Evolutionary conservation across 2,888 invertebrate genomes (phyloP).

Genomic region (Chalcosyrphus nemorum): DNA sequence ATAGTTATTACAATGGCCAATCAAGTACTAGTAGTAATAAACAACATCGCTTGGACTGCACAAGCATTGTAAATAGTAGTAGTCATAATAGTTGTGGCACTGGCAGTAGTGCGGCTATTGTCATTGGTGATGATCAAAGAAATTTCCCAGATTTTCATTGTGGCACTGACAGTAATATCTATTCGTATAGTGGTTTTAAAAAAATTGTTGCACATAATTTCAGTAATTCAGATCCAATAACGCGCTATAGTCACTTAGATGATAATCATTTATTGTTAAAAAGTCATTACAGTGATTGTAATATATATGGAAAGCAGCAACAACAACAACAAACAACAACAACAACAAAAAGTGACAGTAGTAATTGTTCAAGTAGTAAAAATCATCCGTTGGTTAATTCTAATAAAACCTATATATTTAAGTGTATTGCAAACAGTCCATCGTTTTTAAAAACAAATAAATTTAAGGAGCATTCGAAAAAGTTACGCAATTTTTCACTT

Average conservation of each 20-base stretch:
- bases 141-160: slow-evolving; percentile 73
- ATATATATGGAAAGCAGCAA: slow-evolving; percentile 78
- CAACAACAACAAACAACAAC: too few species aligned
- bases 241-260: slow-evolving; percentile 75
- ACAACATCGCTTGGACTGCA: slow-evolving; percentile 70
- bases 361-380: slow-evolving; percentile 72
- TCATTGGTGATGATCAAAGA: slow-evolving; percentile 71
- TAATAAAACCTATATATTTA: slow-evolving; percentile 81
- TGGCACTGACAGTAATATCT: slow-evolving; percentile 61
- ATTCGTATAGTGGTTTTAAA: slow-evolving; percentile 70
- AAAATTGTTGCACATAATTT: slow-evolving; percentile 77
- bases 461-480: slow-evolving; percentile 81
- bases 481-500: slow-evolving; percentile 80
- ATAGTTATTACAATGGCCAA: slow-evolving; percentile 74
- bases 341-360: slow-evolving; percentile 75
- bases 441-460: slow-evolving; percentile 81
- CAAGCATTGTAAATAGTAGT: slow-evolving; percentile 75
- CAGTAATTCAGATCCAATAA: slow-evolving; percentile 77
- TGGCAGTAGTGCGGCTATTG: slow-evolving; percentile 71
- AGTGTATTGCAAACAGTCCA: slow-evolving; percentile 81
- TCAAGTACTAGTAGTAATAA: too few species aligned
- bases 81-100: slow-evolving; percentile 74
- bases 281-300: slow-evolving; percentile 81
- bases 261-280: slow-evolving; percentile 77
- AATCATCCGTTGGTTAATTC: slow-evolving; percentile 80